These are phyloP conservation scores for Mythimna pallens DNA, from an alignment of 2,888 invertebrate species.

Conservation along the genomic window DNA sequence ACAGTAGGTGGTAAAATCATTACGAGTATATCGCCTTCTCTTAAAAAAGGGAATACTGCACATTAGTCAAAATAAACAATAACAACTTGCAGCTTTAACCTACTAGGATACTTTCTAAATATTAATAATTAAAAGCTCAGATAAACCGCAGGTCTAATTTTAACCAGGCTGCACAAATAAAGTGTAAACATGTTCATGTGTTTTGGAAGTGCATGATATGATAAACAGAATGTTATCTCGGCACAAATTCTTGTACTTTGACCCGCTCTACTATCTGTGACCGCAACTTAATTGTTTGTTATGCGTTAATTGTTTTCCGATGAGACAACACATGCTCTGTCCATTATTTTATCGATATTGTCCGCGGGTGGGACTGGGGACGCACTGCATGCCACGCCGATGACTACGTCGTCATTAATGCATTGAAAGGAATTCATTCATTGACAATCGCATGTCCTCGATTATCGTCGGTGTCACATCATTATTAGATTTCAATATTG, in stretches of 20 bases:
- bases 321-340: slow-evolving; percentile 67
- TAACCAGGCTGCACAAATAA: slow-evolving; percentile 38
- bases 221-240: slow-evolving; percentile 72
- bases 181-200: slow-evolving; percentile 54
- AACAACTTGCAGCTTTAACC: background rate
- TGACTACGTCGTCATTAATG: slow-evolving; percentile 59
- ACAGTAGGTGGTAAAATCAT: background rate
- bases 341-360: slow-evolving; percentile 66
- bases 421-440: slow-evolving; percentile 62
- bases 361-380: slow-evolving; percentile 59
- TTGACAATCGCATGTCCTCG: slow-evolving; percentile 51
- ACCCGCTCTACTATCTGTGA: slow-evolving; percentile 70
- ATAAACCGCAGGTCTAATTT: slow-evolving; percentile 35
- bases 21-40: background rate
- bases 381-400: slow-evolving; percentile 63
- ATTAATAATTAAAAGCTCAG: slow-evolving; percentile 3
- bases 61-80: background rate
- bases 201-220: slow-evolving; percentile 68
- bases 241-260: slow-evolving; percentile 78
- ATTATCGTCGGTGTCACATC: slow-evolving; percentile 38
- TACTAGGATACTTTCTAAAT: background rate
- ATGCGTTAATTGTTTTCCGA: slow-evolving; percentile 75
- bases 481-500: slow-evolving; percentile 27
- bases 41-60: background rate
- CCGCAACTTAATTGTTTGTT: slow-evolving; percentile 69